phyloP scores from a whole-genome alignment of 2,888 invertebrate genomes.

The Lampropteryx suffumata region DNA sequence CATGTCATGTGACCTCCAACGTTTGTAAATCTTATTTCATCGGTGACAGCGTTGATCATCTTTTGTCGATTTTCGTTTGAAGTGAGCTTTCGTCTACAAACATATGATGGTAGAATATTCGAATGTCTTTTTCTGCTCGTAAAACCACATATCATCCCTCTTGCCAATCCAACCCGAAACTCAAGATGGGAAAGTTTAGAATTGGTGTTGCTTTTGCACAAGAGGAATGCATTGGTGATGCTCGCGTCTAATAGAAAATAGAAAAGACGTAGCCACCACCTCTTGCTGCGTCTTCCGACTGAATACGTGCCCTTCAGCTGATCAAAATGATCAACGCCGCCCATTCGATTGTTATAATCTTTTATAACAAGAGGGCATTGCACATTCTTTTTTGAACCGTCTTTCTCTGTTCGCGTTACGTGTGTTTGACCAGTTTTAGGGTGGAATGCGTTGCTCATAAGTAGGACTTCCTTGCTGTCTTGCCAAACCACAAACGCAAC shows the following conservation, averaged over 20 bases:
- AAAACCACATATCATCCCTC: slow-evolving; percentile 34
- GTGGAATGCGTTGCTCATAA: slow-evolving; percentile 37
- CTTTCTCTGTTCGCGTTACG: slow-evolving; percentile 26
- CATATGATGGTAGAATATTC: slow-evolving; percentile 10
- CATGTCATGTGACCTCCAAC: too few relatives aligned
- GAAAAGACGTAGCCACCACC: slow-evolving; percentile 27
- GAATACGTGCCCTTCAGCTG: slow-evolving; percentile 15
- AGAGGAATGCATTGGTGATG: slow-evolving; percentile 36
- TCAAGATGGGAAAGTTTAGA: slow-evolving; percentile 30
- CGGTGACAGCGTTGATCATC: slow-evolving; percentile 2
- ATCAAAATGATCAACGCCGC: slow-evolving; percentile 28
- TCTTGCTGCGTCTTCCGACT: slow-evolving; percentile 16
- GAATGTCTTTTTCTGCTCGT: slow-evolving; percentile 29
- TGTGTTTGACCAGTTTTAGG: slow-evolving; percentile 31
- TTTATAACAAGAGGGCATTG: slow-evolving; percentile 17
- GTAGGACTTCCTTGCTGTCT: slow-evolving; percentile 32
- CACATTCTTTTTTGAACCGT: slow-evolving; percentile 22
- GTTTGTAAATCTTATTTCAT: slow-evolving; percentile 26
- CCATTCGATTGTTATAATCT: slow-evolving; percentile 27
- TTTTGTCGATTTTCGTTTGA: slow-evolving; percentile 9
- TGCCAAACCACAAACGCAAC: slow-evolving; percentile 36
- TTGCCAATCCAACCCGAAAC: slow-evolving; percentile 34
- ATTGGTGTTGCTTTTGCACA: slow-evolving; percentile 6
- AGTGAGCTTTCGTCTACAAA: slow-evolving; percentile 4
- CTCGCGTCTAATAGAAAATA: slow-evolving; percentile 26